Conservation (phyloP, 2,797 vertebrate species). For the Helostoma temminkii region DNA sequence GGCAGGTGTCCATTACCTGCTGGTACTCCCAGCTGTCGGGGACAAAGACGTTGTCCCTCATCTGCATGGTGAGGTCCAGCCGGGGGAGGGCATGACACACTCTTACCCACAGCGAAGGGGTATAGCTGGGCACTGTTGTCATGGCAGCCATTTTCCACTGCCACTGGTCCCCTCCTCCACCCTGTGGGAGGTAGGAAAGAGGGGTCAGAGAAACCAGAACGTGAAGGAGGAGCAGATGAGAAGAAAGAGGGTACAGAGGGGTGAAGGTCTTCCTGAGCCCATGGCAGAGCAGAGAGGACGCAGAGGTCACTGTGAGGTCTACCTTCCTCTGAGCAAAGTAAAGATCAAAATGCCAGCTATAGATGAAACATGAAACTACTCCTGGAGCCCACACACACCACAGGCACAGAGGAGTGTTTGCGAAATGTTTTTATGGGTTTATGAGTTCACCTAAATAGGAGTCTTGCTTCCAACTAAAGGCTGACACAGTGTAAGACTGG, state of each 20-base stretch:
- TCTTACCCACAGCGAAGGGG: conserved; percentile 86
- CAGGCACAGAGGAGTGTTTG: conserved; percentile 2
- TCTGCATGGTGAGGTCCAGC: conserved; percentile 86
- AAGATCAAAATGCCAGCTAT: conserved; percentile 28
- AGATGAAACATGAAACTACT: conserved; percentile 14
- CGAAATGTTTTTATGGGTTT: neutral
- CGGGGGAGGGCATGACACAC: conserved; percentile 86
- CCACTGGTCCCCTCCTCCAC: conserved; percentile 68
- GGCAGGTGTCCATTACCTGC: conserved; percentile 80
- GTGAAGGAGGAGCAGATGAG: conserved; percentile 31
- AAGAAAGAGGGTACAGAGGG: conserved; percentile 14
- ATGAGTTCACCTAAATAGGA: neutral
- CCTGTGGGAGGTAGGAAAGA: conserved; percentile 55
- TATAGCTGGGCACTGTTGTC: conserved; percentile 85
- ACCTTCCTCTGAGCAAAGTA: neutral
- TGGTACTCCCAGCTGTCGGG: conserved; percentile 90
- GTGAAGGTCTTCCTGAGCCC: conserved; percentile 34
- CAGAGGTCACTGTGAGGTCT: neutral
- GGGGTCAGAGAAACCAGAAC: conserved; percentile 48
- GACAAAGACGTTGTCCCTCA: conserved; percentile 84
- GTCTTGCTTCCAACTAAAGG: neutral
- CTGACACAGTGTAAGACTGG: neutral
- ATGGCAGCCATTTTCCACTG: conserved; percentile 82
- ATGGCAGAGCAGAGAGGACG: conserved; percentile 15
- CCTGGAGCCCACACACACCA: conserved; percentile 11